Conservation (phyloP, 2,888 invertebrate genomes). For the Lomographa bimaculata region DNA sequence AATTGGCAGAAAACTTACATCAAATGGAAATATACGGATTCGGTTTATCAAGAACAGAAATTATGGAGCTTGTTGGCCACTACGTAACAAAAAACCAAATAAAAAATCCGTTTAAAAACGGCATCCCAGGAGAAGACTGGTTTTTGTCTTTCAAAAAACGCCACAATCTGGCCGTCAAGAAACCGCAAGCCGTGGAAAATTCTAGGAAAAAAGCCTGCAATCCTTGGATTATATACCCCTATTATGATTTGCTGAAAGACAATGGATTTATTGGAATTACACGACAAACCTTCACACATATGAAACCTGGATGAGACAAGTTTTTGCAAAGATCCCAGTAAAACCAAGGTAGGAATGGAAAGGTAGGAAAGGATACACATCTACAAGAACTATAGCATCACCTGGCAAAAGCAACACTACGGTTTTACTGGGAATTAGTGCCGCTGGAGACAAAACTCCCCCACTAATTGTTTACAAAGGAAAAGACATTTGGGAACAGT, state of each 20-base stretch:
- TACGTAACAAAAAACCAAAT: conserved; percentile 36
- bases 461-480: conserved; percentile 21
- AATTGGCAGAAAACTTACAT: conserved; percentile 13
- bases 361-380: neutral
- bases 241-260: too few relatives aligned
- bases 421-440: conserved; percentile 10
- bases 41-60: conserved; percentile 39
- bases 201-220: conserved; percentile 29
- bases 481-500: conserved; percentile 19
- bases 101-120: conserved; percentile 37
- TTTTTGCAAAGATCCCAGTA: conserved; percentile 1
- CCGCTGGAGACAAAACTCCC: conserved; percentile 15
- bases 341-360: neutral
- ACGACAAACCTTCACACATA: neutral
- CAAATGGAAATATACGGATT: conserved; percentile 41
- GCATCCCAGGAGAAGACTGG: conserved; percentile 36
- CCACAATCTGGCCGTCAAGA: conserved; percentile 11
- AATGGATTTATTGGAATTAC: conserved; percentile 6
- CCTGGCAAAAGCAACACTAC: conserved; percentile 8
- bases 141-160: conserved; percentile 37
- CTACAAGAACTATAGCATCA: conserved; percentile 2
- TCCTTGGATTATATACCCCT: too few relatives aligned
- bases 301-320: neutral
- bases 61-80: conserved; percentile 31
- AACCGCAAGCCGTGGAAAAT: conserved; percentile 36